Evolutionary conservation across 1,140 invertebrate genomes (phyloP), one percentile per base, ranked within the genome.

Genomic region (Drosophila hydei): DNA sequence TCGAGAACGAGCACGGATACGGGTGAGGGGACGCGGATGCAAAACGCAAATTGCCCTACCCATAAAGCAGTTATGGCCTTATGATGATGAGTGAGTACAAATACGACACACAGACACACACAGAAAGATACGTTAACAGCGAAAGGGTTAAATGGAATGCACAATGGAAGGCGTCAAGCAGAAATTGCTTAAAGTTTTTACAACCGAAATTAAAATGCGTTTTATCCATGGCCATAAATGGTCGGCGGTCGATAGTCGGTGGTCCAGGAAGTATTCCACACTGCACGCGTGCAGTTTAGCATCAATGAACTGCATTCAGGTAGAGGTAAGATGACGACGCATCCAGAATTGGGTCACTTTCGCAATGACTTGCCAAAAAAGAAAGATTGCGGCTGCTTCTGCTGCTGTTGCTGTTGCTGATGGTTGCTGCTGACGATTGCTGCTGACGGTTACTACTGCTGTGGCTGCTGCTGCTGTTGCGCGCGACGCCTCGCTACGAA

Each of bases 341-440:
- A 51, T 25, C 60, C 80, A 71, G 81, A 85, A 81, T 75, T 85
- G 83, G 81, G 81, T 85, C 81, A 85, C 83, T 85, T 85, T 85
- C 74, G 83, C 81, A 85, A 75, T 85, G 81, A 85, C 81, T 85
- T 87, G 81, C 77, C 81, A 88, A 81, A 85, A 85, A 87, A 67
- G 50, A 71, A 69, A 85, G 72, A 65, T 67, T 67, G 61, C 50
- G 51, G 45, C 45, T 76, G 73, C 75, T 51, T 55, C 45, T 36
- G 63, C 54, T 52, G 69, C 36, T 50, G 60, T 16, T 14, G 63
- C 27, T 48, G 36, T 36, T 51, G 43, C 14, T 55, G 38, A 19
- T 19, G 42, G 18, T n/a, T 48, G 42, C 38, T 63, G 52, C 19
- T 56, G 61, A 42, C 23, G 48, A 40, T 27, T 72, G 61, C 52